Evolutionary conservation across 2,797 vertebrate genomes (phyloP).

Genomic region (Merluccius polli): DNA sequence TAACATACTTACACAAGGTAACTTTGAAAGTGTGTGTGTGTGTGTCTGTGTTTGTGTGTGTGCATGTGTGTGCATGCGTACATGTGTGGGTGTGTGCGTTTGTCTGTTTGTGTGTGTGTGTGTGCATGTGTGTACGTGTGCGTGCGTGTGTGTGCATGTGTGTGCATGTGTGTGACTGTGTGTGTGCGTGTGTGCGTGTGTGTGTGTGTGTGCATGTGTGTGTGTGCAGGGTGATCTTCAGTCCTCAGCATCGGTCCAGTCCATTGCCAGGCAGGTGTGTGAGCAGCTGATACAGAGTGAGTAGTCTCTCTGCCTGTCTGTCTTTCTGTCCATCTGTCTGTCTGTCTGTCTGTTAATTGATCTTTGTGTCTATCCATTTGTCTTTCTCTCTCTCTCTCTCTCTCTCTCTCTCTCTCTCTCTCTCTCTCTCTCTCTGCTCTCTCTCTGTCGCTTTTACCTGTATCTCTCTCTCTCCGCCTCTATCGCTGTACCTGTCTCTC

Average conservation of each 20-base stretch:
- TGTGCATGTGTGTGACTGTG: conserved; percentile 19
- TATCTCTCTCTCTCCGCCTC: too few species aligned
- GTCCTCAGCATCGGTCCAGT: conserved; percentile 86
- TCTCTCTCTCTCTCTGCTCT: conserved; percentile 75
- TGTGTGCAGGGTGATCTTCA: conserved; percentile 86
- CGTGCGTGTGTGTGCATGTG: conserved; percentile 7
- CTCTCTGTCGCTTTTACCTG: neutral
- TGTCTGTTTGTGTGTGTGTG: conserved; percentile 13
- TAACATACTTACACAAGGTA: too few species aligned
- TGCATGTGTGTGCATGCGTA: too few species aligned
- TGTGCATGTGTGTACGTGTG: conserved; percentile 23
- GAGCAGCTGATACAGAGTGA: conserved; percentile 96
- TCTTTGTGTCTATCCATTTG: neutral
- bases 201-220: conserved; percentile 15
- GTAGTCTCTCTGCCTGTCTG: conserved; percentile 36
- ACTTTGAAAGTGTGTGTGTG: conserved; percentile 16
- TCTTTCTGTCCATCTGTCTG: conserved; percentile 2
- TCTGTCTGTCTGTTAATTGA: neutral
- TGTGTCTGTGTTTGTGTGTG: conserved; percentile 19
- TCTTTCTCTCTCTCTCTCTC: neutral
- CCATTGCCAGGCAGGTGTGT: conserved; percentile 91
- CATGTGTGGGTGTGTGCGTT: conserved; percentile 2
- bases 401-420: neutral
- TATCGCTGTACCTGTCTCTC: neutral
- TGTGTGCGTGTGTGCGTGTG: conserved; percentile 5